Conservation (phyloP, 1,140 invertebrate species). For the Akabosia matsudoensis region DNA sequence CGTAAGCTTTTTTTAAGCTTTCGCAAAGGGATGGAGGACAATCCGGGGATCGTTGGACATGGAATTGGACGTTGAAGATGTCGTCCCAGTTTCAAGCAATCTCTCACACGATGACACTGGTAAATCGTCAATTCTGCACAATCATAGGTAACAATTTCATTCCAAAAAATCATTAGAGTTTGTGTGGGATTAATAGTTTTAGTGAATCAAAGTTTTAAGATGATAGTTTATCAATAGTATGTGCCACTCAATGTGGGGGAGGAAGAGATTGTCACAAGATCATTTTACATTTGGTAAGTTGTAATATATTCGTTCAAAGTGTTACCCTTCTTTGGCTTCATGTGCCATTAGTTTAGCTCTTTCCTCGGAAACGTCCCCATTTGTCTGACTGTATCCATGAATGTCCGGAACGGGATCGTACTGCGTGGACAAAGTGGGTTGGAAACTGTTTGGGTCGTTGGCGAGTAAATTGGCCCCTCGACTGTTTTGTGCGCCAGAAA, state of each 20-base stretch:
- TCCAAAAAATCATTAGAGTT: no score
- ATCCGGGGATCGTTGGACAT: constrained; percentile 32
- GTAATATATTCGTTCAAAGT: background rate
- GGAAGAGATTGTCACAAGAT: no score
- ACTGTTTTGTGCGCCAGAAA: constrained; percentile 21
- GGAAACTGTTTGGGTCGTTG: constrained; percentile 16
- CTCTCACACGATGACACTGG: constrained; percentile 27
- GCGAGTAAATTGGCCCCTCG: constrained; percentile 30
- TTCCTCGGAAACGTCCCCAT: constrained; percentile 34
- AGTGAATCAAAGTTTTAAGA: no score
- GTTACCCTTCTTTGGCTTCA: constrained; percentile 38
- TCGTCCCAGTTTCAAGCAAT: constrained; percentile 27
- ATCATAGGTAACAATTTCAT: background rate
- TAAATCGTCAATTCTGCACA: constrained; percentile 35
- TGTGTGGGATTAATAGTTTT: no score
- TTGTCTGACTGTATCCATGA: constrained; percentile 8
- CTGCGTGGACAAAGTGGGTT: constrained; percentile 28
- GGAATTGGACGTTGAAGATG: constrained; percentile 18
- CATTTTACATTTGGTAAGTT: no score
- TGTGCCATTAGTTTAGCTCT: constrained; percentile 34
- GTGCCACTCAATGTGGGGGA: no score
- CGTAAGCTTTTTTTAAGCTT: constrained; percentile 15
- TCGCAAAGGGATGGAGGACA: constrained; percentile 34
- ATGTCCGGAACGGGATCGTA: constrained; percentile 35
- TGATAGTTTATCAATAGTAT: no score